Percentiles rank a stretch among this genome's conserved stretches.
Conservation (phyloP, 2,888 invertebrate species). For the Parascotia fuliginaria region DNA sequence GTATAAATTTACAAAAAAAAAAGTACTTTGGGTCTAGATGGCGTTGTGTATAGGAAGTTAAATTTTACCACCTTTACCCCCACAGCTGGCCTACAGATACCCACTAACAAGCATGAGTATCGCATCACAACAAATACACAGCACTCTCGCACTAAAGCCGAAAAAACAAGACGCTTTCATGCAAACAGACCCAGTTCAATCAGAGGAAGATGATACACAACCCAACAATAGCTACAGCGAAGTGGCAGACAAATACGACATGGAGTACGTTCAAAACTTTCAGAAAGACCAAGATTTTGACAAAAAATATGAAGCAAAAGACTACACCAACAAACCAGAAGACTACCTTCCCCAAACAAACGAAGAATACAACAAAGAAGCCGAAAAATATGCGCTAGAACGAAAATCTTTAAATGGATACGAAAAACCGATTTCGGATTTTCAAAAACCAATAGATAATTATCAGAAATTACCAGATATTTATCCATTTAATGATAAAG, state of each 20-base stretch:
- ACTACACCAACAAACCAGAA: slow-evolving; percentile 66
- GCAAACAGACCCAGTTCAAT: slow-evolving; percentile 76
- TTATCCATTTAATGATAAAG: slow-evolving; percentile 43
- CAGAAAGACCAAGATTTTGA: slow-evolving; percentile 31
- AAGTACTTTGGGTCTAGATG: too few relatives aligned
- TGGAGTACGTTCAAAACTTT: slow-evolving; percentile 9
- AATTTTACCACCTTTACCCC: background rate
- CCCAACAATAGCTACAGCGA: slow-evolving; percentile 67
- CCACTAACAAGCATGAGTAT: slow-evolving; percentile 60
- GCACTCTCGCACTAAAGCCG: slow-evolving; percentile 49
- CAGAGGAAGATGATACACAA: slow-evolving; percentile 67
- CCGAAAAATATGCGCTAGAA: slow-evolving; percentile 73
- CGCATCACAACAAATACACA: slow-evolving; percentile 44
- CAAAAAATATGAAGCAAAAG: slow-evolving; percentile 63
- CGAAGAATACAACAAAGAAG: slow-evolving; percentile 78
- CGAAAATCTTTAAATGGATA: slow-evolving; percentile 66
- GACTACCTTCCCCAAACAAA: slow-evolving; percentile 76
- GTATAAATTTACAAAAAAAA: too few relatives aligned
- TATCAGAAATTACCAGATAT: slow-evolving; percentile 51
- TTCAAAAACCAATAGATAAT: slow-evolving; percentile 26
- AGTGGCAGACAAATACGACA: slow-evolving; percentile 43
- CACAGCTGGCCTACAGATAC: slow-evolving; percentile 69
- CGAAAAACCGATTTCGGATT: slow-evolving; percentile 54
- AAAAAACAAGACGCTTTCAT: slow-evolving; percentile 79
- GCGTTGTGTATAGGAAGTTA: background rate